Percentiles rank a stretch among this genome's conserved stretches.
Conservation (phyloP, 2,113 vertebrate species). For the Atractosteus spatula region DNA sequence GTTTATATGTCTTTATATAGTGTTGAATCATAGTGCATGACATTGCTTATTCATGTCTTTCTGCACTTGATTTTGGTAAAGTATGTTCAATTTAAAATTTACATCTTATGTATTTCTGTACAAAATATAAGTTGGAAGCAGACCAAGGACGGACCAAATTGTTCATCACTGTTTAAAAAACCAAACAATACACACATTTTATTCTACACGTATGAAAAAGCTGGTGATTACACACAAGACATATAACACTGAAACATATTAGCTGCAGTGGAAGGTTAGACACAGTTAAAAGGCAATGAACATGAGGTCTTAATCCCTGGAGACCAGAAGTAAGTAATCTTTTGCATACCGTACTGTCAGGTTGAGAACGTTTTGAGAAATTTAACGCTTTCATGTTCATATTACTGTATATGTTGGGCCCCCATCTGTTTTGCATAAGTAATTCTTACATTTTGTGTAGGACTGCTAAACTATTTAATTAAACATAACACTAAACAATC, state of each 20-base stretch:
- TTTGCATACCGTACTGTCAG: constrained; percentile 39
- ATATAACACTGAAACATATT: constrained; percentile 71
- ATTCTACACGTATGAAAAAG: constrained; percentile 61
- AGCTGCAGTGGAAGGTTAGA: constrained; percentile 65
- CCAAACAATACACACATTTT: constrained; percentile 51
- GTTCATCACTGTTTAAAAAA: constrained; percentile 78
- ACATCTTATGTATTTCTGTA: too few species aligned
- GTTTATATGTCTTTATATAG: too few species aligned
- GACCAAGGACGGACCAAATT: constrained; percentile 51
- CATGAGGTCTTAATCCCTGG: constrained; percentile 7
- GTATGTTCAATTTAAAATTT: too few species aligned
- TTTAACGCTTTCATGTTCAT: constrained; percentile 20
- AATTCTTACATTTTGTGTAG: too few species aligned
- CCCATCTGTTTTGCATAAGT: too few species aligned
- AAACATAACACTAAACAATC: too few species aligned
- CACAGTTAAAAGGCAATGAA: constrained; percentile 44
- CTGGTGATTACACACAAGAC: constrained; percentile 58
- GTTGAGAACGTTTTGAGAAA: constrained; percentile 27
- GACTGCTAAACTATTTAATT: too few species aligned
- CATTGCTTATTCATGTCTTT: neutral
- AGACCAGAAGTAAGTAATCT: too few species aligned
- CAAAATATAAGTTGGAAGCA: constrained; percentile 17
- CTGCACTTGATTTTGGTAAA: neutral
- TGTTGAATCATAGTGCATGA: too few species aligned
- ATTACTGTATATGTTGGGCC: too few species aligned